Percentiles rank a stretch among this genome's conserved stretches.
Conservation (phyloP, 2,797 vertebrate genomes). For the Gymnothorax javanicus region DNA sequence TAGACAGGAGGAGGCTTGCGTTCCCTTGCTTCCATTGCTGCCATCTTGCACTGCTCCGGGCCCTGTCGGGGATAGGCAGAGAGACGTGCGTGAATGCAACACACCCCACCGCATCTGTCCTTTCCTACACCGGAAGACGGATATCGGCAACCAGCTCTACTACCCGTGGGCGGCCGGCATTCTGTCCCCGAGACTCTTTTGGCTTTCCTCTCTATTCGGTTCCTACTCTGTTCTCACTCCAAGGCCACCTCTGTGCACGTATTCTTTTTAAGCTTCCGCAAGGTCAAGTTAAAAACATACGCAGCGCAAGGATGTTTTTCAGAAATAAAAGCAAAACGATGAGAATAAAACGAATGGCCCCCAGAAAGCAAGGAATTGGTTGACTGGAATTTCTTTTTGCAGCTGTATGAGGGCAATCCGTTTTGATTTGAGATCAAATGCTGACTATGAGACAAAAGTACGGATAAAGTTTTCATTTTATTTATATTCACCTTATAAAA, state of each 20-base stretch:
- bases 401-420: not conserved
- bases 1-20: conserved; percentile 79
- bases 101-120: not conserved
- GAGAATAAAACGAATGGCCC: not conserved
- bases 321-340: not conserved
- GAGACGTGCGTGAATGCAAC: conserved; percentile 6
- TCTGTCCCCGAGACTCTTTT: not conserved
- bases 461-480: not conserved
- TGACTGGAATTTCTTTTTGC: not conserved
- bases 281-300: conserved; percentile 1
- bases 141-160: conserved; percentile 9
- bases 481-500: not conserved
- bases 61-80: conserved; percentile 65
- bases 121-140: conserved; percentile 16
- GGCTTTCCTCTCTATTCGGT: not conserved
- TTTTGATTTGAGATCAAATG: not conserved
- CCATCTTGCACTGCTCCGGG: conserved; percentile 93
- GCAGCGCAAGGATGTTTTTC: not conserved
- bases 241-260: not conserved
- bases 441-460: not conserved
- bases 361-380: not conserved
- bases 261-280: not conserved
- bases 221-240: not conserved
- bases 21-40: conserved; percentile 76
- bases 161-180: conserved; percentile 16